Conservation (phyloP, 2,888 invertebrate genomes). For the Stictocephala bisonia region DNA sequence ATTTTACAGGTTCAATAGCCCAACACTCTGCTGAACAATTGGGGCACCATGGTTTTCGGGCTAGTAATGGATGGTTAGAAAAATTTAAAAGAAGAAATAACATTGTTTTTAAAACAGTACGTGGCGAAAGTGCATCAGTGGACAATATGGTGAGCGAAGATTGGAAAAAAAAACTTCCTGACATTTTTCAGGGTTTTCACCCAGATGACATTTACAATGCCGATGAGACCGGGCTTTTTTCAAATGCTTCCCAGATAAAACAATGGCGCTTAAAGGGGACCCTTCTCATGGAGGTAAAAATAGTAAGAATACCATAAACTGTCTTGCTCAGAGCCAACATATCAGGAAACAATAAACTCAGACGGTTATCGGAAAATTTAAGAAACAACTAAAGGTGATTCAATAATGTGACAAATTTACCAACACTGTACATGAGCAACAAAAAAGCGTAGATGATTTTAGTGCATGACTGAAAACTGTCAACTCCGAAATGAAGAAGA, state of each 20-base stretch:
- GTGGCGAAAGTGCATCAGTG: slow-evolving; percentile 1
- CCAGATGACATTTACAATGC: slow-evolving; percentile 6
- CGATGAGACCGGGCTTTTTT: not conserved
- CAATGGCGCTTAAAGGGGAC: not conserved
- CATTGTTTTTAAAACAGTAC: not conserved
- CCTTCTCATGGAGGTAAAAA: not conserved
- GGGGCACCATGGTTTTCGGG: not conserved
- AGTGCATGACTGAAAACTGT: slow-evolving; percentile 17
- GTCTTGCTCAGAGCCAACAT: not conserved
- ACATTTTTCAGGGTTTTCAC: not conserved
- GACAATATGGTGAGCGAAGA: not conserved
- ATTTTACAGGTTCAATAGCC: too few species aligned
- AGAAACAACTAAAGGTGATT: slow-evolving; percentile 47
- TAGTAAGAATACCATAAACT: not conserved
- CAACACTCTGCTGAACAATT: not conserved
- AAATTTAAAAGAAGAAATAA: not conserved
- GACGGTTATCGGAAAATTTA: slow-evolving; percentile 31
- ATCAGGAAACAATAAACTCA: slow-evolving; percentile 32
- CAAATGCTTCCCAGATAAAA: too few species aligned
- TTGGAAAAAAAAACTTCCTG: not conserved
- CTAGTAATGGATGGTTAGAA: too few species aligned
- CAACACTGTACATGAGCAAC: slow-evolving; percentile 34
- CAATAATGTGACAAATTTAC: slow-evolving; percentile 32
- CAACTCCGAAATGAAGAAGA: not conserved
- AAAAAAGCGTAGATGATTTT: slow-evolving; percentile 6